Evolutionary conservation across 2,113 vertebrate species (phyloP), one percentile per base, ranked within the genome.

Genomic region (Pangasianodon gigas): DNA sequence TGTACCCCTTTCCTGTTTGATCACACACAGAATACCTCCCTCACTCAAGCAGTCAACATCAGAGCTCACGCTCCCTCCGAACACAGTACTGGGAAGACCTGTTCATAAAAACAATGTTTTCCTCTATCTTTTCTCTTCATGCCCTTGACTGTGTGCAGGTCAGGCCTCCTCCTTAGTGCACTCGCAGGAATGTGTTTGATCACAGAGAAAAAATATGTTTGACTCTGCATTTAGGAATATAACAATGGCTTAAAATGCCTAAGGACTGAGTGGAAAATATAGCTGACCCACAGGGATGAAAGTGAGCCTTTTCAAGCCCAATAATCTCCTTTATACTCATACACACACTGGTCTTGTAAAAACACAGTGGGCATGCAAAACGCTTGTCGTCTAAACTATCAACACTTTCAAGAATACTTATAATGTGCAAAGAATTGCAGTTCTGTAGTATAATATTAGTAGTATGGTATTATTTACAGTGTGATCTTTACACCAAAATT

Each of bases 101-200:
- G 77, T 29, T 51, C 77, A 2, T 16, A 51, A 51, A 80, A 80
- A 51, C 26, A 51, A 29, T 37, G 51, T 93, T 90, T 93, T 86
- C 91, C 90, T 86, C 83, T 71, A 90, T 52, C 18, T 1, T 65
- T 48, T 62, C 75, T 82, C 60, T 60, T 44, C 37, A 41, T 29
- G 56, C 9, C 54, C 18, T 60, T 84, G 54, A 84, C 58, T 5
- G 32, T 54, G 60, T 56, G 62, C 81, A 92, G 91, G 91, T 93
- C 92, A 92, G 85, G 56, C 81, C 89, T 87, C 88, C 87, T n/a
- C 90, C 88, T 91, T 77, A 62, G 62, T 90, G 89, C 87, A 74
- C 67, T 79, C 77, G 46, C 71, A 85, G 86, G 56, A 87, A 65
- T 74, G 69, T 83, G 82, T 58, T 85, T 86, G 56, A 44, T 85